Evolutionary conservation across 2,888 invertebrate genomes (phyloP), one percentile per base, ranked within the genome.

Genomic region (Macropis europaea): DNA sequence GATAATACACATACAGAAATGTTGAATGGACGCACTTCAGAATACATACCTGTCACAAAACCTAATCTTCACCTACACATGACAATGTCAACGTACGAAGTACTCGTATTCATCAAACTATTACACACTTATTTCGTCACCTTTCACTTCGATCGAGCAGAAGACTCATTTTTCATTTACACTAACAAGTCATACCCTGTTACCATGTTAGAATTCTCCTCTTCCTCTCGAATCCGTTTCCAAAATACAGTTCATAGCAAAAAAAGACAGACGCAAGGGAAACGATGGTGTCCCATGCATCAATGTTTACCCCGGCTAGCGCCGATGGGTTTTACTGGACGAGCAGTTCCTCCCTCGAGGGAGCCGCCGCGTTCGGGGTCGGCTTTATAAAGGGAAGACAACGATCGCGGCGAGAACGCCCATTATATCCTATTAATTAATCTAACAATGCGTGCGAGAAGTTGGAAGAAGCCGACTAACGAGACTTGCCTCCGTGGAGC

Each of bases 401-500:
- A 70, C 68, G 76, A 74, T 73, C 69, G 54, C 63, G 53, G 68
- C 76, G 77, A 72, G 76, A 78, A 76, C 78, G 71, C 72, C 73
- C 71, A 75, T 82, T 81, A 77, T 76, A 72, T 81, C 75, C 78
- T 76, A 80, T 82, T 82, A 81, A 82, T 82, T 82, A 81, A 78
- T 79, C 75, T 76, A 82, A 82, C 78, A 82, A 82, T 81, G 77
- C 77, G 72, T 53, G 82, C 73, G 75, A 74, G 81, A 82, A 70
- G 69, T 71, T 76, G 69, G 62, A 59, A 72, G 78, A 61, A 75
- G 69, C 73, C 79, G 68, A 53, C 75, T 82, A 82, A 82, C 77
- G 76, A 82, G 79, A 72, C 43, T 74, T 48, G 54, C 53, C 57
- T 72, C 66, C 47, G 54, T 22, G 57, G 56, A 61, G 61, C 69